phyloP scores from a whole-genome alignment of 2,113 vertebrate genomes.

The Piprites chloris region DNA sequence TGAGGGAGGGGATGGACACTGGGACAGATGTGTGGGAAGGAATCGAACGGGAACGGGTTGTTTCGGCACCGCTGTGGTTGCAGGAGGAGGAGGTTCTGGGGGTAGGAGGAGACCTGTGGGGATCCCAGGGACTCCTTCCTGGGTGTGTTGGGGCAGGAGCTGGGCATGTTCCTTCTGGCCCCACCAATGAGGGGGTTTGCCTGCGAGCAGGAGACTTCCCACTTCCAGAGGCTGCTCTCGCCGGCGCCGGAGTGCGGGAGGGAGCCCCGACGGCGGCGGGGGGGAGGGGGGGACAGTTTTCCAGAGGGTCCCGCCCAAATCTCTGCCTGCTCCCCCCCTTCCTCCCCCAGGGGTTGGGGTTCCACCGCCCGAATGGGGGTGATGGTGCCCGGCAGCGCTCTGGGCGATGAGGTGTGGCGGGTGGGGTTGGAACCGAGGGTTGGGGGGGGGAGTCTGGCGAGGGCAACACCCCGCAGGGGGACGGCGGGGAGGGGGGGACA shows the following conservation, averaged over 20 bases:
- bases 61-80: background rate
- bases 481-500: too few relatives aligned
- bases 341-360: background rate
- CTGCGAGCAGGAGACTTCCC: background rate
- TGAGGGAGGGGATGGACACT: background rate
- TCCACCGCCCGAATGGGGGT: background rate
- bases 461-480: too few relatives aligned
- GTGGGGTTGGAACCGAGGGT: background rate
- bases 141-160: background rate
- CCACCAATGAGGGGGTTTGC: background rate
- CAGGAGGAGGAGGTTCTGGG: background rate
- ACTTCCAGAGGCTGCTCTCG: background rate
- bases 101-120: background rate
- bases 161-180: background rate
- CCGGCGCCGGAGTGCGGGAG: background rate
- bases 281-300: background rate
- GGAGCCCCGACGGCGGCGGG: background rate
- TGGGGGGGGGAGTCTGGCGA: fast-evolving
- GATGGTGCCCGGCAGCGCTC: background rate
- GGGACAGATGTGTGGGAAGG: background rate
- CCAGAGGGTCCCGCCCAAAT: background rate
- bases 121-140: background rate
- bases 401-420: background rate
- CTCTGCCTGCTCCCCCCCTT: fast-evolving
- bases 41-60: fast-evolving